A percentile compares a stretch with the other conserved stretches of the same genome.
These are phyloP conservation scores for Hylyphantes graminicola DNA, from an alignment of 1,140 invertebrate species.

Conservation along the genomic window DNA sequence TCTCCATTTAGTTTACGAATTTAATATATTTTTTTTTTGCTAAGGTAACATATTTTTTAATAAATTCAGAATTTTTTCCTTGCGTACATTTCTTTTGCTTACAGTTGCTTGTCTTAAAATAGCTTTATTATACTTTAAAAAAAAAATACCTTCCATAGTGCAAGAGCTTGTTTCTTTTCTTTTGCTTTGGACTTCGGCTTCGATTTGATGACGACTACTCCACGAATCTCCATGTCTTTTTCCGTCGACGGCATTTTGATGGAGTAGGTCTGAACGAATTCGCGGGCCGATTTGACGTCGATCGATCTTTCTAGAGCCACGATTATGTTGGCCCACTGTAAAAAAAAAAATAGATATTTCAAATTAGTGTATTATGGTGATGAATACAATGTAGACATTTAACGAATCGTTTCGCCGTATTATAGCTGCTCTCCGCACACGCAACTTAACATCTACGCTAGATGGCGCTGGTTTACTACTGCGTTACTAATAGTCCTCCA, in stretches of 20 bases:
- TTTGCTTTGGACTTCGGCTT: slow-evolving; percentile 95
- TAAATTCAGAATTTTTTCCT: not conserved
- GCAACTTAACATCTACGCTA: too few species aligned
- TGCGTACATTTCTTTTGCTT: not conserved
- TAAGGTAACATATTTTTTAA: too few species aligned
- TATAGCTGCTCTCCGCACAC: too few species aligned
- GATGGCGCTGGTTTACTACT: too few species aligned
- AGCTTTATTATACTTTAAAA: not conserved
- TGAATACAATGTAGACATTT: too few species aligned
- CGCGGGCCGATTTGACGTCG: slow-evolving; percentile 85
- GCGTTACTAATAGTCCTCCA: too few species aligned
- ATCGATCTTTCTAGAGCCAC: slow-evolving; percentile 94
- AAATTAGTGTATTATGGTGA: too few species aligned
- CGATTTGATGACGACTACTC: slow-evolving; percentile 97
- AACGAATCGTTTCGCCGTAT: too few species aligned
- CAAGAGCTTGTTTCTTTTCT: slow-evolving; percentile 94
- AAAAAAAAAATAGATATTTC: not conserved
- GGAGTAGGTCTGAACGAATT: slow-evolving; percentile 93
- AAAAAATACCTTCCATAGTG: slow-evolving; percentile 91
- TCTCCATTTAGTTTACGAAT: too few species aligned
- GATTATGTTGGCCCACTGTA: slow-evolving; percentile 97
- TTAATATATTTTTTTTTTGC: too few species aligned
- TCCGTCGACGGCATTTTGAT: slow-evolving; percentile 81
- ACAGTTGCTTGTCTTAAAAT: not conserved
- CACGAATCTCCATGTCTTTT: slow-evolving; percentile 72